Conservation (phyloP, 2,113 vertebrate species). For the Spea multiplicata region DNA sequence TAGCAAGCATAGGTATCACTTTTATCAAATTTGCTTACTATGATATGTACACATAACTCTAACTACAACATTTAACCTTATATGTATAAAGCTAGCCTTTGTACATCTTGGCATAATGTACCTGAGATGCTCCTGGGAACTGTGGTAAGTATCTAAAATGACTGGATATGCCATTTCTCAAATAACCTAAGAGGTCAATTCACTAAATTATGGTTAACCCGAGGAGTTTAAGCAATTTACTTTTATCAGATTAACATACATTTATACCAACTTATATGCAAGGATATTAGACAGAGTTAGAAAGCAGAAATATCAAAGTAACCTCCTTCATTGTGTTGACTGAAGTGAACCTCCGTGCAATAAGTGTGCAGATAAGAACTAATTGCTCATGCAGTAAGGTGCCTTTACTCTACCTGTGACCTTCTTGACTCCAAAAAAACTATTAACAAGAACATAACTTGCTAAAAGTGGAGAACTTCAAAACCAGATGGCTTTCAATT, state of each 20-base stretch:
- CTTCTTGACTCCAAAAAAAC: slow-evolving; percentile 62
- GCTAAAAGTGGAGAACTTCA: slow-evolving; percentile 60
- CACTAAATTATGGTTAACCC: background rate
- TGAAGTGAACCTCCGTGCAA: slow-evolving; percentile 62
- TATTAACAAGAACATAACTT: slow-evolving; percentile 64
- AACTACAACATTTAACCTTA: too few relatives aligned
- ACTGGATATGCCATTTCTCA: too few relatives aligned
- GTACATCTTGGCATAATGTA: too few relatives aligned
- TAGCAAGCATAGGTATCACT: too few relatives aligned
- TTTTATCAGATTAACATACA: background rate
- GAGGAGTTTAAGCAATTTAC: background rate
- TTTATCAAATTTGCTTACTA: too few relatives aligned
- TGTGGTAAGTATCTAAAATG: too few relatives aligned
- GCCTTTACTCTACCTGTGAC: slow-evolving; percentile 61
- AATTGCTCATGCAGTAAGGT: slow-evolving; percentile 62
- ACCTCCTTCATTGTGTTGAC: slow-evolving; percentile 57
- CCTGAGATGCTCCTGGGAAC: too few relatives aligned
- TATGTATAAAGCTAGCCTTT: too few relatives aligned
- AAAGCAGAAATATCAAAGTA: slow-evolving; percentile 55
- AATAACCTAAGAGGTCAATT: background rate
- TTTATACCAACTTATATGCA: background rate
- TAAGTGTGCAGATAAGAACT: slow-evolving; percentile 57
- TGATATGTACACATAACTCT: too few relatives aligned
- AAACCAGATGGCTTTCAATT: slow-evolving; percentile 50
- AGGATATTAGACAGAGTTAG: slow-evolving; percentile 51